A percentile compares a stretch with the other conserved stretches of the same genome.
Evolutionary conservation across 2,797 vertebrate species (phyloP).

Genomic region (Peromyscus attwateri): DNA sequence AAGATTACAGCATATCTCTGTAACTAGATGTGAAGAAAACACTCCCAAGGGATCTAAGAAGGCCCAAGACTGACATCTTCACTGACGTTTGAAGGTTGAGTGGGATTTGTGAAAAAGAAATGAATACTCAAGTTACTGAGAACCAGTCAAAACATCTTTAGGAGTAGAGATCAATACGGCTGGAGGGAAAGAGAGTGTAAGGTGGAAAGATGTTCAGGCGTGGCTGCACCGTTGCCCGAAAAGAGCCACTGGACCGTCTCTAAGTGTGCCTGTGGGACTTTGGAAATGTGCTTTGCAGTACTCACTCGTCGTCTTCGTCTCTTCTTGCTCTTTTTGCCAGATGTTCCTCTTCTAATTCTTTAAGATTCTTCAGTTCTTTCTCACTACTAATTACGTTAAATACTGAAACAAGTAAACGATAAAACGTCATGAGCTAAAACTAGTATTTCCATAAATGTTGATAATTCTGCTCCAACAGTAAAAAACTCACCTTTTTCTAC

Average conservation of each 20-base stretch:
- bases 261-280: background rate
- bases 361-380: constrained; percentile 85
- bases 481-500: constrained; percentile 94
- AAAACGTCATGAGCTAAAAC: background rate
- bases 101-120: background rate
- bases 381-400: constrained; percentile 91
- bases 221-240: accelerated
- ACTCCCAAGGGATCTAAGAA: background rate
- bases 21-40: background rate
- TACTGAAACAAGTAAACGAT: constrained; percentile 87
- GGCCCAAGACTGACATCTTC: background rate
- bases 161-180: background rate
- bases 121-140: background rate
- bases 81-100: background rate
- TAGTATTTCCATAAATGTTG: background rate
- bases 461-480: background rate
- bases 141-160: background rate
- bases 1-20: background rate
- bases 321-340: constrained; percentile 93
- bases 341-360: constrained; percentile 91
- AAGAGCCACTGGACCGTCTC: background rate
- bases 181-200: background rate
- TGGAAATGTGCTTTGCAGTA: background rate
- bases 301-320: constrained; percentile 90
- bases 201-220: background rate